These are phyloP conservation scores for Drosophila triauraria DNA, from an alignment of 1,140 invertebrate species.

Conservation along the genomic window DNA sequence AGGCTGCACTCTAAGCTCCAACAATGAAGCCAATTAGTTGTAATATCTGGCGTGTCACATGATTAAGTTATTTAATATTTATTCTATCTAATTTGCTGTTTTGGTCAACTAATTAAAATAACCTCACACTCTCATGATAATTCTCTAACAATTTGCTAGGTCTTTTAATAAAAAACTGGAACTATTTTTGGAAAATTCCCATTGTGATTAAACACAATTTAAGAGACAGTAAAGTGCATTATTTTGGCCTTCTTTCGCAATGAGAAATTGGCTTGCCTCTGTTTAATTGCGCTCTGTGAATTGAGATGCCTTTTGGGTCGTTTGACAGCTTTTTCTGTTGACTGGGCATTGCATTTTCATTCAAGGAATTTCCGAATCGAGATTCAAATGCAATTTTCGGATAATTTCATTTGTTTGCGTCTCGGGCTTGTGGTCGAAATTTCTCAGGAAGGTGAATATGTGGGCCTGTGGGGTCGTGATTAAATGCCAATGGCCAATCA, in stretches of 20 bases:
- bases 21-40: constrained; percentile 8
- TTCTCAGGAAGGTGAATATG: constrained; percentile 11
- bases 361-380: constrained; percentile 12
- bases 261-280: not conserved
- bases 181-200: no score
- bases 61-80: not conserved
- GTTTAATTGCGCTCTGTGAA: not conserved
- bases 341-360: constrained; percentile 1
- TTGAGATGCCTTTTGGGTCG: not conserved
- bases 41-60: not conserved
- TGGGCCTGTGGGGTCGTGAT: constrained; percentile 45
- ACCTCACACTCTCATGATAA: no score
- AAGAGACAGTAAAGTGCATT: no score
- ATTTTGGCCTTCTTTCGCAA: not conserved
- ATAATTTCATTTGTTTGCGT: constrained; percentile 41
- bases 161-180: not conserved
- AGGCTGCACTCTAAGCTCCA: not conserved
- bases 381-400: constrained; percentile 25
- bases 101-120: no score
- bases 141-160: not conserved
- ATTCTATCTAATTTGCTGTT: not conserved
- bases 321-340: constrained; percentile 1
- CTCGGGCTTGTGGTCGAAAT: constrained; percentile 6
- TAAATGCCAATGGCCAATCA: constrained; percentile 69
- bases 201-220: not conserved